phyloP scores from a whole-genome alignment of 1,140 invertebrate species.

The Bathynomus jamesi region DNA sequence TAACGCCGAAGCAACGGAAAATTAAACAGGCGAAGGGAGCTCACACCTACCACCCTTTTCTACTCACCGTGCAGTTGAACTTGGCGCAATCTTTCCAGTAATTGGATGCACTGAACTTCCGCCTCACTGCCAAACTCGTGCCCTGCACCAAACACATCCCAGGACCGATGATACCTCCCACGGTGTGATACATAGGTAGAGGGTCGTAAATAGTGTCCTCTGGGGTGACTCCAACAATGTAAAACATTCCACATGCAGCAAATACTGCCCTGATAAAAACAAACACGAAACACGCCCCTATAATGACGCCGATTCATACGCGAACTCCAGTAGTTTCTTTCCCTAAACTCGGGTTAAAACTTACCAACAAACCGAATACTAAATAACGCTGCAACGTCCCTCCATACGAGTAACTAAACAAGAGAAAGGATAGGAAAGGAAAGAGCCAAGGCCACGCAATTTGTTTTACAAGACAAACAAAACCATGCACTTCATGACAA shows the following conservation, averaged over 20 bases:
- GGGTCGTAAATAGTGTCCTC: slow-evolving; percentile 80
- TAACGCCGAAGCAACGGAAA: too few relatives aligned
- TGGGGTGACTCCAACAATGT: slow-evolving; percentile 47
- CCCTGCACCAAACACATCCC: slow-evolving; percentile 79
- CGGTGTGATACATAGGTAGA: slow-evolving; percentile 88
- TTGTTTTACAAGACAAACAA: neutral
- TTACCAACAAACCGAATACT: neutral
- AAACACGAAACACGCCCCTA: neutral
- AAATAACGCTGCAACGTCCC: neutral
- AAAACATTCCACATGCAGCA: slow-evolving; percentile 29
- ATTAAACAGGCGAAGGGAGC: too few relatives aligned
- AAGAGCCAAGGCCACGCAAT: neutral
- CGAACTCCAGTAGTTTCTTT: neutral
- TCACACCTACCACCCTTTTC: too few relatives aligned
- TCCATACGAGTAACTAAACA: neutral
- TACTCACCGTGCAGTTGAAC: slow-evolving; percentile 87
- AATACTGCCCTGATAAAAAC: slow-evolving; percentile 28
- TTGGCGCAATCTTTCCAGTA: slow-evolving; percentile 93
- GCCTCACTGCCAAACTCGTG: slow-evolving; percentile 71
- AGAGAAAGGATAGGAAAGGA: neutral
- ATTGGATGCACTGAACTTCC: slow-evolving; percentile 91
- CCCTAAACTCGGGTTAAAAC: neutral
- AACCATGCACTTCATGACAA: neutral
- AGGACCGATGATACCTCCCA: slow-evolving; percentile 79
- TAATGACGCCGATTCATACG: neutral